Conservation (phyloP, 2,797 vertebrate species). For the Sebastes minor region DNA sequence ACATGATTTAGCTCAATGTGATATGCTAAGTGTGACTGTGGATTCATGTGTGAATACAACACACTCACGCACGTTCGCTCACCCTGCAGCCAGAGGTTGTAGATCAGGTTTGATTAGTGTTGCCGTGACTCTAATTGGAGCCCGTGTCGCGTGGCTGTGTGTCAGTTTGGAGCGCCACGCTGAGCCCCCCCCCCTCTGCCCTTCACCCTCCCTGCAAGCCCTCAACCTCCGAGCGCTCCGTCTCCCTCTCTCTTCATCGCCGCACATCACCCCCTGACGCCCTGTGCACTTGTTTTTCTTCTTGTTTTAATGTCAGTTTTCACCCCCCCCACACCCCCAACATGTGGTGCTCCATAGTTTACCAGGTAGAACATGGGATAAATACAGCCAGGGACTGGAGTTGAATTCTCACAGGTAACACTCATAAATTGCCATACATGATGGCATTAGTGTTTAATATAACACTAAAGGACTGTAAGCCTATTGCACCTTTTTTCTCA, state of each 20-base stretch:
- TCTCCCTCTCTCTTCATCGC: constrained; percentile 8
- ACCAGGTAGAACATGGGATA: neutral
- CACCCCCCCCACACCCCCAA: neutral
- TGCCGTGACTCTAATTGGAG: constrained; percentile 73
- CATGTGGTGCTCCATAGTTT: neutral
- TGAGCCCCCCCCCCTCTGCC: constrained; percentile 42
- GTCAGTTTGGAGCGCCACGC: constrained; percentile 63
- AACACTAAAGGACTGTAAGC: neutral
- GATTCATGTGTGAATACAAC: constrained; percentile 23
- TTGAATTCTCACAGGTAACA: neutral
- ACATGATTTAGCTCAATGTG: constrained; percentile 1
- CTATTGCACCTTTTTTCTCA: neutral
- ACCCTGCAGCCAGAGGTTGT: constrained; percentile 63
- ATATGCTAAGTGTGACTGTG: constrained; percentile 8
- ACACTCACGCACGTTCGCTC: constrained; percentile 19
- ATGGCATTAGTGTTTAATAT: neutral
- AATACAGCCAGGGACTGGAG: neutral
- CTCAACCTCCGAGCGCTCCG: constrained; percentile 15
- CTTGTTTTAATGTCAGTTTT: constrained; percentile 1
- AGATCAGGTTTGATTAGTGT: constrained; percentile 78
- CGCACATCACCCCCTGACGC: neutral
- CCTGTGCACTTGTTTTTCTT: constrained; percentile 14
- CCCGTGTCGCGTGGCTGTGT: constrained; percentile 71
- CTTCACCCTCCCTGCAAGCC: constrained; percentile 42
- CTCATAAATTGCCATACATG: neutral